These are phyloP conservation scores for Tetramorium alpestre DNA, from an alignment of 1,140 invertebrate species.

Conservation along the genomic window DNA sequence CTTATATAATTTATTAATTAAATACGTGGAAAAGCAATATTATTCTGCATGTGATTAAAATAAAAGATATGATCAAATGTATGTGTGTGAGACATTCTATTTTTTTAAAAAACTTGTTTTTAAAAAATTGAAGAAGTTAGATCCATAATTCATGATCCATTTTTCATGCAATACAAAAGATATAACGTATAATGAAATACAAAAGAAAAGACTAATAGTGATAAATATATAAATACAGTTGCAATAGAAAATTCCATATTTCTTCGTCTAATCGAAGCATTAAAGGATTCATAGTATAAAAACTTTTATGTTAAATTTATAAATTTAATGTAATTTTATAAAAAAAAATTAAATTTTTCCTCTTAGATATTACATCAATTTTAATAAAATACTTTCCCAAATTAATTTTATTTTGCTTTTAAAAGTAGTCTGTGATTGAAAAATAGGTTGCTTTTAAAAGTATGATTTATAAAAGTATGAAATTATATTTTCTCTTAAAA, in stretches of 20 bases:
- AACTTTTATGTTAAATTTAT: background rate
- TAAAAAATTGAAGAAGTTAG: background rate
- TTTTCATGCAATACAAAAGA: background rate
- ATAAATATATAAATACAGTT: too few relatives aligned
- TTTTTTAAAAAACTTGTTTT: background rate
- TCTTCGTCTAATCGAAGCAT: background rate
- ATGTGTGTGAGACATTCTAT: background rate
- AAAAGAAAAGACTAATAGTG: background rate
- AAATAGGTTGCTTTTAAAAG: too few relatives aligned
- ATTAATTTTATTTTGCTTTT: background rate
- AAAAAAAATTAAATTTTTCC: background rate
- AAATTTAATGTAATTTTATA: background rate
- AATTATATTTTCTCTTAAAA: background rate
- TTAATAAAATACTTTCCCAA: background rate
- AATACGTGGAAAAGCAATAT: background rate
- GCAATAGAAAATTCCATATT: background rate
- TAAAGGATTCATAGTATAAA: background rate
- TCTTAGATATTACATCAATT: background rate
- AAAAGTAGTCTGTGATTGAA: background rate
- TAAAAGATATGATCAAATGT: background rate
- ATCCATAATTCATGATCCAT: background rate
- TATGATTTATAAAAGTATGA: too few relatives aligned
- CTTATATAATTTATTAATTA: background rate
- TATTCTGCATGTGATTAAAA: background rate
- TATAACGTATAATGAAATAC: background rate